phyloP scores from a whole-genome alignment of 2,113 vertebrate genomes.

The Hippocampus abdominalis region DNA sequence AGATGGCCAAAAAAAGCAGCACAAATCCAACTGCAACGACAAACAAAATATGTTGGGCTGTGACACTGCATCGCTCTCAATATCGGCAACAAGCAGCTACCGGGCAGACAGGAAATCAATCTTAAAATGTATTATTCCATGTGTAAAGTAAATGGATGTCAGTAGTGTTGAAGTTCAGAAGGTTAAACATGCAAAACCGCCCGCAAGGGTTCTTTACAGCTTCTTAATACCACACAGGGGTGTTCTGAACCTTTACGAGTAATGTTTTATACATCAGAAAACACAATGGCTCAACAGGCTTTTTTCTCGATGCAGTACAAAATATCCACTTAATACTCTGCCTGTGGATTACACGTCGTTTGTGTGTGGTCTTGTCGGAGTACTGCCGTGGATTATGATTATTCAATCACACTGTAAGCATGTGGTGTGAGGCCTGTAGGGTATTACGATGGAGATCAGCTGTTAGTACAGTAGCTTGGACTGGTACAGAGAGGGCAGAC shows the following conservation, averaged over 20 bases:
- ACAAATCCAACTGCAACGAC: conserved; percentile 16
- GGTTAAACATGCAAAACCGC: conserved; percentile 31
- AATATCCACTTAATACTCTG: conserved; percentile 18
- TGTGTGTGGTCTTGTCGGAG: conserved; percentile 36
- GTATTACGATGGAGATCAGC: conserved; percentile 60
- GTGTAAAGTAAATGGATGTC: conserved; percentile 18
- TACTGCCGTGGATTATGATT: conserved; percentile 52
- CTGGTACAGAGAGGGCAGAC: conserved; percentile 42
- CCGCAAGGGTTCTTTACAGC: conserved; percentile 22
- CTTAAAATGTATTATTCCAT: conserved; percentile 2
- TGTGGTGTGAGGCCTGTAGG: conserved; percentile 44
- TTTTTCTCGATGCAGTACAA: conserved; percentile 20
- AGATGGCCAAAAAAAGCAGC: conserved; percentile 14
- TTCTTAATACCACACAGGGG: conserved; percentile 27
- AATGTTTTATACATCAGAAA: conserved; percentile 24
- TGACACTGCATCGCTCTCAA: conserved; percentile 10
- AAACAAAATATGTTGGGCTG: conserved; percentile 1
- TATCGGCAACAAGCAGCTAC: conserved; percentile 20
- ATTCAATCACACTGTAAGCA: conserved; percentile 55
- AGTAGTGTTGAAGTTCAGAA: conserved; percentile 17
- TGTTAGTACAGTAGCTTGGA: conserved; percentile 48
- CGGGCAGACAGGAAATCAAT: conserved; percentile 24
- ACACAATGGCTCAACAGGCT: conserved; percentile 26
- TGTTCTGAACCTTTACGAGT: conserved; percentile 15
- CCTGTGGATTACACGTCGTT: conserved; percentile 12